A percentile compares a stretch with the other conserved stretches of the same genome.
Conservation (phyloP, 2,113 vertebrate species). For the Dromaius novaehollandiae region DNA sequence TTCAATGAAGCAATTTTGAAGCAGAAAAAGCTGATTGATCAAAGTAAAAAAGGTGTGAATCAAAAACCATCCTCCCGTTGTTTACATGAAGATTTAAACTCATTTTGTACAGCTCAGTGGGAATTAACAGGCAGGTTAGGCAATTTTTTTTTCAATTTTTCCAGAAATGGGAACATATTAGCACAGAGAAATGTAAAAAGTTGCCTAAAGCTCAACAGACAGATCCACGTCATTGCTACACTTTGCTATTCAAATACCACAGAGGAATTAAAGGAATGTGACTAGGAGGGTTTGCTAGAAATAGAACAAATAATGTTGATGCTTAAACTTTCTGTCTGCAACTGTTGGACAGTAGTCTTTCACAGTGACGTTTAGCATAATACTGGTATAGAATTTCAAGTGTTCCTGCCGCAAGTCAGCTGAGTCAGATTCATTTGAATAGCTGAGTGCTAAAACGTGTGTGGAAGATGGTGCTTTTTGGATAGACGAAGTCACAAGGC, state of each 20-base stretch:
- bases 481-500: not conserved
- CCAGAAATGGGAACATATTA: not conserved
- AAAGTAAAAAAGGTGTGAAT: slow-evolving; percentile 39
- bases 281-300: not conserved
- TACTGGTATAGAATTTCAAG: not conserved
- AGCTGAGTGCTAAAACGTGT: not conserved
- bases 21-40: slow-evolving; percentile 53
- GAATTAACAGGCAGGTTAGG: slow-evolving; percentile 29
- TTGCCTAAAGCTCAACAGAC: not conserved
- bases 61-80: not conserved
- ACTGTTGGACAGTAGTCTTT: not conserved
- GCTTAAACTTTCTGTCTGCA: not conserved
- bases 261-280: not conserved
- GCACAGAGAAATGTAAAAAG: not conserved
- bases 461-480: not conserved
- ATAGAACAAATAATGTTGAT: not conserved
- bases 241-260: not conserved
- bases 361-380: not conserved
- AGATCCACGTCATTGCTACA: not conserved
- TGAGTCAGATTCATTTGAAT: not conserved
- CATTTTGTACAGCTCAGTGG: slow-evolving; percentile 16
- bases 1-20: slow-evolving; percentile 45
- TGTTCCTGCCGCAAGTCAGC: not conserved
- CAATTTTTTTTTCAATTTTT: not conserved
- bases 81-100: not conserved